Evolutionary conservation across 2,797 vertebrate genomes (phyloP).

Genomic region (Characodon lateralis): DNA sequence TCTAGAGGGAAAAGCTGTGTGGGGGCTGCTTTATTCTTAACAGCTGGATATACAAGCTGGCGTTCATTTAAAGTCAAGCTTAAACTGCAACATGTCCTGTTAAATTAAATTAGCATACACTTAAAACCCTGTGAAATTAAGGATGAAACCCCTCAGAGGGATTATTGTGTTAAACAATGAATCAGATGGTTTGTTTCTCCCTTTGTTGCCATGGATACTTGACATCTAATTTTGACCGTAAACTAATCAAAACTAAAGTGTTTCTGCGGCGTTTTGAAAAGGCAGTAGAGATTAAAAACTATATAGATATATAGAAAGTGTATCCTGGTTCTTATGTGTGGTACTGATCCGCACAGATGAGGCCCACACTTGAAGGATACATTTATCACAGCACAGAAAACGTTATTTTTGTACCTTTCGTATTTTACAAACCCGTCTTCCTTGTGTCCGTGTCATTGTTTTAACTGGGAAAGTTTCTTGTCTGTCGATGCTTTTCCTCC

Average conservation of each 20-base stretch:
- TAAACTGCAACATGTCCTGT: neutral
- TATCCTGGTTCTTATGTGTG: neutral
- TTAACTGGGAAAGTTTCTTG: conserved; percentile 42
- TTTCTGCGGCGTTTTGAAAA: too few relatives aligned
- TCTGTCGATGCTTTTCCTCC: conserved; percentile 5
- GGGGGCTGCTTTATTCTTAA: neutral
- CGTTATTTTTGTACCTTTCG: conserved; percentile 22
- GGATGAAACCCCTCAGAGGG: neutral
- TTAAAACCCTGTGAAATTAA: neutral
- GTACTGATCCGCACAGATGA: neutral
- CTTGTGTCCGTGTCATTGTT: conserved; percentile 50
- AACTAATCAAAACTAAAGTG: neutral
- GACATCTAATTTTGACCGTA: neutral
- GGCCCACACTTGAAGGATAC: conserved; percentile 15
- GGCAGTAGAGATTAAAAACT: too few relatives aligned
- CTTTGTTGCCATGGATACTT: neutral
- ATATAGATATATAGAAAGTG: neutral
- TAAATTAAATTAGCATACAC: too few relatives aligned
- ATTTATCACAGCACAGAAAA: conserved; percentile 10
- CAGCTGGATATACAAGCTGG: neutral
- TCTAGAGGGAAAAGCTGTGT: too few relatives aligned
- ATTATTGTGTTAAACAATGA: neutral
- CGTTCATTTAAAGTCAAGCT: too few relatives aligned
- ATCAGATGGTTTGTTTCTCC: neutral
- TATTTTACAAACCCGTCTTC: conserved; percentile 36